These are phyloP conservation scores for Scalopus aquaticus DNA, from an alignment of 2,113 vertebrate genomes.

Conservation along the genomic window DNA sequence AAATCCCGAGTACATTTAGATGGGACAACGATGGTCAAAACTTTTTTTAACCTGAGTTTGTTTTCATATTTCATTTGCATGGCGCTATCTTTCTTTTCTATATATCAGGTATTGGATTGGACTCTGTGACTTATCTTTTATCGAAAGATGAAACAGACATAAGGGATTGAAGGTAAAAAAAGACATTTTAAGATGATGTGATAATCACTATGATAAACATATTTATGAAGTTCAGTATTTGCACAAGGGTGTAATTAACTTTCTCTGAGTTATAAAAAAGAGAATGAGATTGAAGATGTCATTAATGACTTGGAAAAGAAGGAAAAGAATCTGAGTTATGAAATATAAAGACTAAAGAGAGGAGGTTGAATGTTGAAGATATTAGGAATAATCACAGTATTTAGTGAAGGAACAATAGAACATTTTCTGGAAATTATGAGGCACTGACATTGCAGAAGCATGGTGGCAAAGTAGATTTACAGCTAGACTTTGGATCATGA, in stretches of 20 bases:
- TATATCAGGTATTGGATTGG: neutral
- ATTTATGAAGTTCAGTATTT: neutral
- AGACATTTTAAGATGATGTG: neutral
- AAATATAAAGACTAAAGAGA: neutral
- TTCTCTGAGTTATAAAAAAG: neutral
- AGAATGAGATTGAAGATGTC: neutral
- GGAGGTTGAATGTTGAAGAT: neutral
- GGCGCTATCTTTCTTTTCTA: neutral
- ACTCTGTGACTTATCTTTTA: neutral
- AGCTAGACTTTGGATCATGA: neutral
- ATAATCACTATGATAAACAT: neutral
- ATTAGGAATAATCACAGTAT: neutral
- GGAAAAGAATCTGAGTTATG: neutral
- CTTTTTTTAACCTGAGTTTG: neutral
- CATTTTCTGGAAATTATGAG: neutral
- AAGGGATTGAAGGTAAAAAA: neutral
- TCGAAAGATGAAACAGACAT: neutral
- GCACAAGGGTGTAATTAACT: neutral
- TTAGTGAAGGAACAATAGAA: neutral
- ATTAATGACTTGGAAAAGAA: neutral
- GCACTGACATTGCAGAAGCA: neutral
- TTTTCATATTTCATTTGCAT: neutral
- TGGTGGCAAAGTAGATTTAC: neutral
- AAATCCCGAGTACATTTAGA: neutral
- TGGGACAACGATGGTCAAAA: neutral